These are phyloP conservation scores for Antennarius striatus DNA, from an alignment of 2,113 vertebrate genomes.

Conservation along the genomic window DNA sequence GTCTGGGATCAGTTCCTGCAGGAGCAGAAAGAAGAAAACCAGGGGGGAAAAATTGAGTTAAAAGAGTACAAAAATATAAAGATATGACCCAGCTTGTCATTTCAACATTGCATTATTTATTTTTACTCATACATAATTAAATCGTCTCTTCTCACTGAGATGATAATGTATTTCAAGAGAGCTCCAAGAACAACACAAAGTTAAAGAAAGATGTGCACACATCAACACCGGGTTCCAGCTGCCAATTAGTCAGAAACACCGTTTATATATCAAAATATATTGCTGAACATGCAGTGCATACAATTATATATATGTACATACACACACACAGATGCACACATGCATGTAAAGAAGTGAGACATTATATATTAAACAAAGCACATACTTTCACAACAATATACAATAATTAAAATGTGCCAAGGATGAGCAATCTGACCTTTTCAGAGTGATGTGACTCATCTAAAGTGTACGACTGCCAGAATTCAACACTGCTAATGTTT, in stretches of 20 bases:
- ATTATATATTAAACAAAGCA: slow-evolving; percentile 1
- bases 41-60: slow-evolving; percentile 14
- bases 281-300: too few species aligned
- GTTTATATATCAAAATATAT: too few species aligned
- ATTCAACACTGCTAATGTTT: background rate
- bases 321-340: too few species aligned
- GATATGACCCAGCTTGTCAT: slow-evolving; percentile 3
- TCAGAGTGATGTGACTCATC: background rate
- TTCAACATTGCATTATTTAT: slow-evolving; percentile 30
- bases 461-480: background rate
- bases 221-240: background rate
- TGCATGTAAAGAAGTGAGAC: background rate
- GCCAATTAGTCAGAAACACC: background rate
- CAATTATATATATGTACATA: too few species aligned
- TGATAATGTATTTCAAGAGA: slow-evolving; percentile 16
- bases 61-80: slow-evolving; percentile 20
- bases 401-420: background rate
- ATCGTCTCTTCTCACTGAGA: slow-evolving; percentile 9
- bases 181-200: slow-evolving; percentile 3
- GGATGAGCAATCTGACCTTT: background rate
- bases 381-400: background rate
- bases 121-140: slow-evolving; percentile 30
- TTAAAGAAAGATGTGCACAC: background rate
- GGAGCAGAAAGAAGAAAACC: slow-evolving; percentile 4
- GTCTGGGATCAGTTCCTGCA: slow-evolving; percentile 92